These are phyloP conservation scores for Onthophagus sagittarius DNA, from an alignment of 2,888 invertebrate species.

Conservation along the genomic window DNA sequence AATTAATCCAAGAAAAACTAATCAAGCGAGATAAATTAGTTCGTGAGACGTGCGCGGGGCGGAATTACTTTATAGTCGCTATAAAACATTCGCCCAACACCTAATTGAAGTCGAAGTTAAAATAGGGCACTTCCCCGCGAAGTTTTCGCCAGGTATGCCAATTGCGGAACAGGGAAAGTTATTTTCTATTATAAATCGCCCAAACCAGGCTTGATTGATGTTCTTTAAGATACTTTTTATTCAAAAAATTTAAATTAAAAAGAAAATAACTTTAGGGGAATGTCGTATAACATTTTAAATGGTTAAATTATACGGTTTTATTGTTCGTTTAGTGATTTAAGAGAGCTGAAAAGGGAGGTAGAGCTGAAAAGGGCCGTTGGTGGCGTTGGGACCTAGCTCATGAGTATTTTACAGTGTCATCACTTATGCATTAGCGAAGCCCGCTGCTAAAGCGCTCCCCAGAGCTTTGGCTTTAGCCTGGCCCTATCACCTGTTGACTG, in stretches of 20 bases:
- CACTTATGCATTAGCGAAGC: constrained; percentile 60
- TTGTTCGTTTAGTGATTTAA: not conserved
- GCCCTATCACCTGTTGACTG: not conserved
- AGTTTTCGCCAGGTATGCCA: not conserved
- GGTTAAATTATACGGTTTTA: not conserved
- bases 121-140: not conserved
- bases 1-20: constrained; percentile 52
- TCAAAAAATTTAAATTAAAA: not conserved
- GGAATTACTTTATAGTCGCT: constrained; percentile 49
- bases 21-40: constrained; percentile 51
- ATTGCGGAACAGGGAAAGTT: not conserved
- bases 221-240: not conserved
- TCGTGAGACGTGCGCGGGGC: constrained; percentile 8
- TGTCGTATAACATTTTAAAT: not conserved
- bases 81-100: constrained; percentile 50
- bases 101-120: constrained; percentile 38
- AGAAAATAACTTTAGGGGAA: not conserved
- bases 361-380: not conserved
- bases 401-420: constrained; percentile 52
- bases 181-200: not conserved
- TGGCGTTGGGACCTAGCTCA: constrained; percentile 30
- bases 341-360: not conserved
- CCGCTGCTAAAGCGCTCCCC: constrained; percentile 54
- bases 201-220: not conserved
- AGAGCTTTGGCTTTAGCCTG: constrained; percentile 34